phyloP scores from a whole-genome alignment of 2,113 vertebrate genomes.

The Tychaedon coryphoeus region DNA sequence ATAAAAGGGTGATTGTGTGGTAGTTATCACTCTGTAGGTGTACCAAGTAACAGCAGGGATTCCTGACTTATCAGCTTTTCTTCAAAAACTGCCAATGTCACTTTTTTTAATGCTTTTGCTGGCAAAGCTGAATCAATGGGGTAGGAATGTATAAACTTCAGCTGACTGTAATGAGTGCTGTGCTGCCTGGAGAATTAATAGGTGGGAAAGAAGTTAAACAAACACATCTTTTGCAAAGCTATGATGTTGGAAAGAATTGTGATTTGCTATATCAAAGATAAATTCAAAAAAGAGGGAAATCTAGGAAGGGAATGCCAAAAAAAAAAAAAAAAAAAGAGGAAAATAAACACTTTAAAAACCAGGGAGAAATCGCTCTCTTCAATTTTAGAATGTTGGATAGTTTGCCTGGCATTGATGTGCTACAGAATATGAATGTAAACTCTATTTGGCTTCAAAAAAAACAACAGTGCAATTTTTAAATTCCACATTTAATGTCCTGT shows the following conservation, averaged over 20 bases:
- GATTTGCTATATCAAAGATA: background rate
- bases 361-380: no score
- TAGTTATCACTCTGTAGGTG: background rate
- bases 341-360: background rate
- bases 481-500: background rate
- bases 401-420: background rate
- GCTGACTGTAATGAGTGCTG: background rate
- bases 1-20: background rate
- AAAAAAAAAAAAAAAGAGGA: background rate
- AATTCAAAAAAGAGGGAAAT: background rate
- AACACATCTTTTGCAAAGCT: background rate
- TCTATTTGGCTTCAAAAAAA: background rate
- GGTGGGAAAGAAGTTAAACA: background rate
- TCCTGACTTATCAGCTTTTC: background rate
- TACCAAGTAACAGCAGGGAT: background rate
- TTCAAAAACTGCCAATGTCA: background rate
- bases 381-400: no score
- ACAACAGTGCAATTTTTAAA: background rate
- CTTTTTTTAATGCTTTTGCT: background rate
- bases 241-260: background rate
- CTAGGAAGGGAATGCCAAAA: background rate
- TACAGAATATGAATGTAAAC: background rate
- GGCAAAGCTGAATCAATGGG: background rate
- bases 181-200: background rate
- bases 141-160: background rate